Base-by-base conservation (phyloP, 2,797 vertebrate genomes). In the Agapornis canus region DNA sequence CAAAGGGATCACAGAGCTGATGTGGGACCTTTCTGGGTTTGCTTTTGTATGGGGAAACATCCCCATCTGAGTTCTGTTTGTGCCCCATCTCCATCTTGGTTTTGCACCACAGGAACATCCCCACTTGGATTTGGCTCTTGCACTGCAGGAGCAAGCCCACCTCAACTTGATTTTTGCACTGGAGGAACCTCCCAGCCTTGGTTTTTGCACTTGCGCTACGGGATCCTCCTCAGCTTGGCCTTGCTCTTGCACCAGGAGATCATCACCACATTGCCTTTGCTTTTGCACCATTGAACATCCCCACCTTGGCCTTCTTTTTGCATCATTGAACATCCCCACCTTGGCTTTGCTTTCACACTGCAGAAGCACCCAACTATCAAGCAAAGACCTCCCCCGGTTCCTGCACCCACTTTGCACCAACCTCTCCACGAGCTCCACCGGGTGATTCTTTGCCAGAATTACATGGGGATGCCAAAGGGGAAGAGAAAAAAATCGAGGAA, bases 151-250 rank as follows among this genome's bases (percentile, higher is more conserved):
- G 6, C 68, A 11, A 16, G 43, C 42, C 31, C 35, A 4, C 4
- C 14, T 35, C 13, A 1, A 2, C 12, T 5, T 9, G 16, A 1
- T 8, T 39, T 43, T 43, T 43, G 35, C 7, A 1, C 3, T 1
- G 22, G 43, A 22, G 39, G 48, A 40, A 21, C 42, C 5, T 22
- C 45, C 32, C 51, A 9, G 48, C 15, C 23, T 11, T 11, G 61
- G 26, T 27, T 80, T 51, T 51, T 23, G 21, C 29, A 29, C 31
- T 10, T 35, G 26, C 43, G 14, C 5, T 26, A 40, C 2, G 1
- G 14, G 4, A 45, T 7, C 42, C 9, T n/a, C 42, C 26, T 2
- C 23, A 4, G 3, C 19, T 10, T 7, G 19, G 13, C 23, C 31
- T 64, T 9, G 7, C 29, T 60, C 6, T 43, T 43, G 22, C 64